phyloP scores from a whole-genome alignment of 2,113 vertebrate genomes.

The Campylomormyrus numenius region DNA sequence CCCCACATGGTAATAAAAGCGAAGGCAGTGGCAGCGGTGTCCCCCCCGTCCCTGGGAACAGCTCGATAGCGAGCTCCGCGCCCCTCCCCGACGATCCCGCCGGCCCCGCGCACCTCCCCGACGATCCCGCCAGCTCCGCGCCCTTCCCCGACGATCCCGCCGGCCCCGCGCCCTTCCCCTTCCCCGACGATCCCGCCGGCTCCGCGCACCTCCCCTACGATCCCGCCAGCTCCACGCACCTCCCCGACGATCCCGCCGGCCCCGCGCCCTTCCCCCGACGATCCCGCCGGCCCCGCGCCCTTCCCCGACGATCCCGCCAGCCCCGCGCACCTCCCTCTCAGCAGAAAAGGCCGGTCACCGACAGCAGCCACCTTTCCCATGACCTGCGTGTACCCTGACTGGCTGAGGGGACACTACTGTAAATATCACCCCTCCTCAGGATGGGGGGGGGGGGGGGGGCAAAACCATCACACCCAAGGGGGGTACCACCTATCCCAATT shows the following conservation, averaged over 20 bases:
- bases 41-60: not conserved
- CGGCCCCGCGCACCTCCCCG: too few species aligned
- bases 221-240: too few species aligned
- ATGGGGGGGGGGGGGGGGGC: not conserved
- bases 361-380: conserved; percentile 25
- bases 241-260: too few species aligned
- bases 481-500: conserved; percentile 25
- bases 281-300: too few species aligned
- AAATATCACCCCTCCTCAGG: conserved; percentile 21
- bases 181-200: too few species aligned
- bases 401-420: conserved; percentile 9
- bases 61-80: not conserved
- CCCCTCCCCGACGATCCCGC: accelerated
- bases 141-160: too few species aligned
- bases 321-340: not conserved
- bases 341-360: not conserved
- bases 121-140: too few species aligned
- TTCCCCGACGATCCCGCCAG: too few species aligned
- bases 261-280: too few species aligned
- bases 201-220: too few species aligned
- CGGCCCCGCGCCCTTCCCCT: too few species aligned
- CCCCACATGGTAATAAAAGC: not conserved
- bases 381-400: conserved; percentile 11
- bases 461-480: conserved; percentile 25
- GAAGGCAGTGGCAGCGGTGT: too few species aligned